A percentile compares a stretch with the other conserved stretches of the same genome.
phyloP scores from a whole-genome alignment of 2,113 vertebrate genomes.

The Xiphorhynchus elegans region DNA sequence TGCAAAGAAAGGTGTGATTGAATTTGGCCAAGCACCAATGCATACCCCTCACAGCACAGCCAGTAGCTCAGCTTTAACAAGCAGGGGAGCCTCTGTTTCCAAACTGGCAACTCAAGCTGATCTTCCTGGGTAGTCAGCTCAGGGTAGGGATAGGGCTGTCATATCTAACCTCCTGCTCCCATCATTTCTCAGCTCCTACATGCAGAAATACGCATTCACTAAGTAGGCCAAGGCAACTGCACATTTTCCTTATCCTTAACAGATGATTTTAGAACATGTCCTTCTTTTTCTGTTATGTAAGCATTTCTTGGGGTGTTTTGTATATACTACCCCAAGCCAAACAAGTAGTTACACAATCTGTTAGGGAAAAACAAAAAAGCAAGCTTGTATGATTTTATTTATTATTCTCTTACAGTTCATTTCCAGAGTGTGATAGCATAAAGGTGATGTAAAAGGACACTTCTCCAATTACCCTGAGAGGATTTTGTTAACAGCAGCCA shows the following conservation, averaged over 20 bases:
- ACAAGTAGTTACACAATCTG: constrained; percentile 5
- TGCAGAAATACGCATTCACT: neutral
- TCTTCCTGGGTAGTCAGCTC: neutral
- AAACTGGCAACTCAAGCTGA: neutral
- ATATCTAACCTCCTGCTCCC: neutral
- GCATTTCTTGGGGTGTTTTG: constrained; percentile 6
- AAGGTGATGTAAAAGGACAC: constrained; percentile 43
- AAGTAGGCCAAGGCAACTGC: constrained; percentile 9
- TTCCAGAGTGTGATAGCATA: constrained; percentile 15
- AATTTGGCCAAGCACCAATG: neutral
- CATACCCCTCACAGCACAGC: neutral
- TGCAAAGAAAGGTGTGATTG: neutral
- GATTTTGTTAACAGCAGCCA: constrained; percentile 35
- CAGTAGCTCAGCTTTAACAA: neutral
- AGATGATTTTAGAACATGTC: constrained; percentile 11
- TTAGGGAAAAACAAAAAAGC: neutral
- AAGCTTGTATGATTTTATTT: constrained; percentile 2
- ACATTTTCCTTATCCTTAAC: neutral
- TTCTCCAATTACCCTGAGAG: constrained; percentile 34
- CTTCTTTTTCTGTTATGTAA: constrained; percentile 22
- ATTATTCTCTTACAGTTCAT: constrained; percentile 9
- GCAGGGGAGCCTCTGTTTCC: neutral
- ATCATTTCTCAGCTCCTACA: neutral
- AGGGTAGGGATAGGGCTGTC: neutral
- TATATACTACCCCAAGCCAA: neutral